Conservation (phyloP, 2,113 vertebrate species). For the Channa maculata region DNA sequence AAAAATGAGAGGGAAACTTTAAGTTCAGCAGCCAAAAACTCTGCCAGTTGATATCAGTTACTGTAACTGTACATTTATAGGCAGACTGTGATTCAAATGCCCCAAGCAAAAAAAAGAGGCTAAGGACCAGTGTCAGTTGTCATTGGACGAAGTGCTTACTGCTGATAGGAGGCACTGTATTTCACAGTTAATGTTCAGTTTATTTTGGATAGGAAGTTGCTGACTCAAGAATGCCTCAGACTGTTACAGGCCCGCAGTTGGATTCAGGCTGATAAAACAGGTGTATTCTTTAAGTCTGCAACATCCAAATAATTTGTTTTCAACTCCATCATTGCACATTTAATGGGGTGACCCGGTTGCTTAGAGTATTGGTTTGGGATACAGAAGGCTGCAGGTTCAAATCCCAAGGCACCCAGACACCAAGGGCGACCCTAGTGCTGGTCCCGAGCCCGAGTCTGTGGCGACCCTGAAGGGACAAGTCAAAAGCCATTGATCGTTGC, state of each 20-base stretch:
- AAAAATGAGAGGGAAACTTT: conserved; percentile 19
- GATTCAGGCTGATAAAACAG: conserved; percentile 17
- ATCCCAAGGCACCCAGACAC: too few relatives aligned
- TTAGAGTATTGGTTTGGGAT: too few relatives aligned
- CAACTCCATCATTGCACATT: too few relatives aligned
- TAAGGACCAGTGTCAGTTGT: conserved; percentile 7
- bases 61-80: conserved; percentile 32
- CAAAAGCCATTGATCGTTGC: too few relatives aligned
- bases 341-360: too few relatives aligned
- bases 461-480: too few relatives aligned
- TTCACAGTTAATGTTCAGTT: conserved; percentile 30
- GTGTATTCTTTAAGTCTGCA: background rate
- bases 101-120: too few relatives aligned
- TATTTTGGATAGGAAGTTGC: conserved; percentile 36
- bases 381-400: too few relatives aligned
- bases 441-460: too few relatives aligned
- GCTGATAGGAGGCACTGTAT: conserved; percentile 25
- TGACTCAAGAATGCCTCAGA: conserved; percentile 37
- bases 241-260: background rate
- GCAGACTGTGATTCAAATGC: conserved; percentile 33
- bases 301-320: too few relatives aligned
- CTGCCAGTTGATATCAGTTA: conserved; percentile 23
- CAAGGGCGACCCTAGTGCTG: too few relatives aligned
- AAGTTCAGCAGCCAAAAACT: conserved; percentile 25
- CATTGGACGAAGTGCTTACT: conserved; percentile 43